These are phyloP conservation scores for Marmota monax DNA, from an alignment of 2,113 vertebrate species.

Conservation along the genomic window DNA sequence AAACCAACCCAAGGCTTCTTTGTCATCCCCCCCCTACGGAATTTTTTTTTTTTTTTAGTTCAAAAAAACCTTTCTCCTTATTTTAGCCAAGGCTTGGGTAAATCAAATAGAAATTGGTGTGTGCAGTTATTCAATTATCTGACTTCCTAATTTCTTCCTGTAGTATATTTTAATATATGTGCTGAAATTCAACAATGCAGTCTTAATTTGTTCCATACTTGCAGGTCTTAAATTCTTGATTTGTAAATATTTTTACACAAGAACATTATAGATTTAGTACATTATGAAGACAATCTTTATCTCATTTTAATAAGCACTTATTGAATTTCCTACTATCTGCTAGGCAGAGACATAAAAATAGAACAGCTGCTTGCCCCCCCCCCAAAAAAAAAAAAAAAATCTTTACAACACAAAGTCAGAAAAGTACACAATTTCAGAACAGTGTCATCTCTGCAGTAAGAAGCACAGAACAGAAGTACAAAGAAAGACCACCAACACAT, in stretches of 20 bases:
- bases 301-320: conserved; percentile 48
- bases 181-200: not conserved
- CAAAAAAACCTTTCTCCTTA: not conserved
- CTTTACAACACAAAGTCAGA: not conserved
- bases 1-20: conserved; percentile 32
- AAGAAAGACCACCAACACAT: not conserved
- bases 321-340: not conserved
- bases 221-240: conserved; percentile 16
- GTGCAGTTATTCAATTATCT: not conserved
- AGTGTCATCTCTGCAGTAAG: not conserved
- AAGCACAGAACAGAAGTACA: not conserved
- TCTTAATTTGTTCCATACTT: conserved; percentile 21
- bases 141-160: not conserved
- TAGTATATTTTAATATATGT: not conserved
- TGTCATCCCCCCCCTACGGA: not conserved
- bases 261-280: not conserved
- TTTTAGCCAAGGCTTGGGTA: not conserved
- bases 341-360: not conserved
- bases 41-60: not conserved
- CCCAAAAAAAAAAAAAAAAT: not conserved
- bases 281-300: not conserved
- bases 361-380: not conserved
- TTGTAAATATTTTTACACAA: conserved; percentile 36
- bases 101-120: not conserved
- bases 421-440: not conserved